Percentiles rank a stretch among this genome's conserved stretches.
Conservation (phyloP, 2,113 vertebrate genomes). For the Xyrauchen texanus region DNA sequence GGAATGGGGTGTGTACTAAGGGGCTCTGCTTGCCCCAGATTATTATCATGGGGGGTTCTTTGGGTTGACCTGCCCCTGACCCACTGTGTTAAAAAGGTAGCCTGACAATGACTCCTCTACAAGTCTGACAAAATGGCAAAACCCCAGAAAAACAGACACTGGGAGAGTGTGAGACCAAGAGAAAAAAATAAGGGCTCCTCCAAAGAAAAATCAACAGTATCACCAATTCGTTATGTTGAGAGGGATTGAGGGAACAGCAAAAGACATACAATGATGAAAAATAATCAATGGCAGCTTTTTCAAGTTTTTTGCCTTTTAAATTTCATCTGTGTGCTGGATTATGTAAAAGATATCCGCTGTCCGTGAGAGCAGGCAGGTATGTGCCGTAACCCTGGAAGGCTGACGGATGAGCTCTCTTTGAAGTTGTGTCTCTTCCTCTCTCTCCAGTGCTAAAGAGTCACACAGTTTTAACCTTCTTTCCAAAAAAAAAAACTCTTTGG, state of each 20-base stretch:
- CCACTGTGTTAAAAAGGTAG: constrained; percentile 61
- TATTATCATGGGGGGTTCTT: constrained; percentile 47
- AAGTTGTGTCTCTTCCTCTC: constrained; percentile 54
- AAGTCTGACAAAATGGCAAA: constrained; percentile 60
- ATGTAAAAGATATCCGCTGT: constrained; percentile 63
- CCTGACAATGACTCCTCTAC: constrained; percentile 58
- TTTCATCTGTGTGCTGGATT: constrained; percentile 44
- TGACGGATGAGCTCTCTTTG: constrained; percentile 64
- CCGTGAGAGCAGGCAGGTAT: constrained; percentile 60
- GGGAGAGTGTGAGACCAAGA: neutral
- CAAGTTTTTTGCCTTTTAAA: constrained; percentile 64
- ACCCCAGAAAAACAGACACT: constrained; percentile 35
- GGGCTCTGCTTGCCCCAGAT: constrained; percentile 33
- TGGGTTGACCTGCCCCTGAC: constrained; percentile 72
- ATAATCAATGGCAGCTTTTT: constrained; percentile 62
- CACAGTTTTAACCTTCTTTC: constrained; percentile 28
- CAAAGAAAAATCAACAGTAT: constrained; percentile 58
- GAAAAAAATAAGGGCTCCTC: constrained; percentile 44
- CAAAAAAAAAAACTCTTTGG: neutral
- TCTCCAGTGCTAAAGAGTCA: constrained; percentile 32
- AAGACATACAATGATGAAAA: constrained; percentile 39
- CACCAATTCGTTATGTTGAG: constrained; percentile 48
- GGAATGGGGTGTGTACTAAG: neutral
- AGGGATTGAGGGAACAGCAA: constrained; percentile 25
- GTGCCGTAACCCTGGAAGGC: constrained; percentile 54